Conservation (phyloP, 2,888 invertebrate species). For the Cenopis cana region DNA sequence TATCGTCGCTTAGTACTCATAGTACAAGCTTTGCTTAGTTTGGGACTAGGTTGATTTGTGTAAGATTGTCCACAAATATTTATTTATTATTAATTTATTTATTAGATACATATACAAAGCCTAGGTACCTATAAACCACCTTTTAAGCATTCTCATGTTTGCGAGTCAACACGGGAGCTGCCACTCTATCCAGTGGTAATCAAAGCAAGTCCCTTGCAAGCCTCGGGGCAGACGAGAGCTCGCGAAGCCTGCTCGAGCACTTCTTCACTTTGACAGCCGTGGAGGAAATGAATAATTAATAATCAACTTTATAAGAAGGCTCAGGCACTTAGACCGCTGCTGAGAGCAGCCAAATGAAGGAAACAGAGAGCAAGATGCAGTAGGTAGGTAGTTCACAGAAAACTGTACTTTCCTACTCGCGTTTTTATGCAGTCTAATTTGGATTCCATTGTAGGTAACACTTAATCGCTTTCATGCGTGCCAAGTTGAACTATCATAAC, state of each 20-base stretch:
- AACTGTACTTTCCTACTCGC: too few relatives aligned
- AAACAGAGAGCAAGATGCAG: background rate
- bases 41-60: too few relatives aligned
- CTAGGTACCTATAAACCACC: background rate
- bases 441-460: too few relatives aligned
- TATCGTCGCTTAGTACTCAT: too few relatives aligned
- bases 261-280: conserved; percentile 15
- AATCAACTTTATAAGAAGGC: conserved; percentile 10
- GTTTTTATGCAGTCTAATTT: too few relatives aligned
- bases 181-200: conserved; percentile 23
- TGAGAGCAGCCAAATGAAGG: background rate
- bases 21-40: too few relatives aligned
- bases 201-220: conserved; percentile 15
- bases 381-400: background rate
- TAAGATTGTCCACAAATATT: too few relatives aligned
- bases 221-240: background rate
- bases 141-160: background rate
- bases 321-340: background rate
- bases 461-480: too few relatives aligned
- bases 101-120: too few relatives aligned
- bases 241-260: background rate
- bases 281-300: conserved; percentile 13
- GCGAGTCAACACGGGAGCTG: background rate
- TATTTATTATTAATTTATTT: too few relatives aligned
- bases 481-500: too few relatives aligned